Percentiles rank a stretch among this genome's conserved stretches.
phyloP scores from a whole-genome alignment of 2,113 vertebrate genomes.

The Alexandromys fortis region DNA sequence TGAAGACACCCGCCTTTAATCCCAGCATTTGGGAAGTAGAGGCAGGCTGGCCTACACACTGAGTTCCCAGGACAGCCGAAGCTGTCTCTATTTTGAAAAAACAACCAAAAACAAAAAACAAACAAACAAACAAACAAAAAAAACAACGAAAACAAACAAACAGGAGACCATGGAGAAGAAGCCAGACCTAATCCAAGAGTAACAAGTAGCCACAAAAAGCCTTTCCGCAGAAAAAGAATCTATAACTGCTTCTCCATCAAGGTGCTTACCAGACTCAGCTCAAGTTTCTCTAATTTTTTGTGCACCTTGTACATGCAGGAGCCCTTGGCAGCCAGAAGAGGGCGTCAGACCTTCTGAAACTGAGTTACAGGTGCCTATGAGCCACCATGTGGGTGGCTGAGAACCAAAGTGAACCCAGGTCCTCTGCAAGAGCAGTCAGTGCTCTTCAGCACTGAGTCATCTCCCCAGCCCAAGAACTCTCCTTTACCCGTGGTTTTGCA shows the following conservation, averaged over 20 bases:
- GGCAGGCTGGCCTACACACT: not conserved
- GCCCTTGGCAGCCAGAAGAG: too few species aligned
- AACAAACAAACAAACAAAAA: too few species aligned
- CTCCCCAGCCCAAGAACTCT: not conserved
- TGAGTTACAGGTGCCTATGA: not conserved
- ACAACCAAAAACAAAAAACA: too few species aligned
- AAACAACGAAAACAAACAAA: too few species aligned
- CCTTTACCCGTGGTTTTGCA: not conserved
- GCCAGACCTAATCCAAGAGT: not conserved
- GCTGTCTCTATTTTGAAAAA: too few species aligned
- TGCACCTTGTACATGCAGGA: too few species aligned
- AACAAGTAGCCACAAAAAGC: not conserved
- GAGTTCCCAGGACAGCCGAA: too few species aligned
- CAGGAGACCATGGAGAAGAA: not conserved
- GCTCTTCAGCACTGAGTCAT: not conserved
- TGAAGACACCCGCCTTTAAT: not conserved
- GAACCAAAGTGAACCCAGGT: not conserved
- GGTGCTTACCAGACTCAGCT: not conserved
- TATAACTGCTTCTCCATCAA: not conserved
- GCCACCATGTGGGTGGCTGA: not conserved
- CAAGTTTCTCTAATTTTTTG: not conserved
- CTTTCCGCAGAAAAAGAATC: not conserved
- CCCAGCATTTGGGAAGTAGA: not conserved
- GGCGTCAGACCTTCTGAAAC: too few species aligned
- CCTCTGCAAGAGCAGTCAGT: not conserved